Conservation (phyloP, 2,797 vertebrate species). For the Enteromius anoplus region DNA sequence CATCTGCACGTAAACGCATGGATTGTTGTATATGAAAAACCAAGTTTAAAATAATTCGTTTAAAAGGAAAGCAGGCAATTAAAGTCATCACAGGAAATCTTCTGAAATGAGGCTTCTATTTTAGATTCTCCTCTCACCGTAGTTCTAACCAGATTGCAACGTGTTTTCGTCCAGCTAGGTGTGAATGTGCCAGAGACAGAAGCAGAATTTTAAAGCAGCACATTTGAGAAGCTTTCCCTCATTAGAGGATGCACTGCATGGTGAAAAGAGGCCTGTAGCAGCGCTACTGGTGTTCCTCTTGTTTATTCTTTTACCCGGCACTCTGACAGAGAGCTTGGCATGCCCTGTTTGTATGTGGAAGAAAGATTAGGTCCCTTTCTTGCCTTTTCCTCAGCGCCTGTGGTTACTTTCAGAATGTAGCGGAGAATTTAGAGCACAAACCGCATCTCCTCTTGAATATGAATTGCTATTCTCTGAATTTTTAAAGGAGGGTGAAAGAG, state of each 20-base stretch:
- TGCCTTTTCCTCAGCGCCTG: conserved; percentile 24
- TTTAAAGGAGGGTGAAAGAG: conserved; percentile 39
- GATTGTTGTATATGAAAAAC: background rate
- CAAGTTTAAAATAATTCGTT: background rate
- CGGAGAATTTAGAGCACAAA: conserved; percentile 50
- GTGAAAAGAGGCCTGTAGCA: conserved; percentile 27
- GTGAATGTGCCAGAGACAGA: conserved; percentile 1
- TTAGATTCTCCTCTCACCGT: background rate
- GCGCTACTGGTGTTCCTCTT: conserved; percentile 37
- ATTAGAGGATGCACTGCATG: conserved; percentile 39
- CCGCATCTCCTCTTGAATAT: conserved; percentile 45
- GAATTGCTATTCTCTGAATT: conserved; percentile 43
- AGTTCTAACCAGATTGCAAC: background rate
- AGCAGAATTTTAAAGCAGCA: conserved; percentile 42
- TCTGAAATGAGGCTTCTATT: background rate
- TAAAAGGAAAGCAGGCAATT: background rate
- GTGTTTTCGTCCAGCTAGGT: conserved; percentile 22
- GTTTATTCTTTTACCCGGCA: conserved; percentile 17
- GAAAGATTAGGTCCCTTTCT: conserved; percentile 49
- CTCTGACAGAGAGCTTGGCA: conserved; percentile 46
- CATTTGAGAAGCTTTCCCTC: conserved; percentile 39
- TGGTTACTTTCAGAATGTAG: conserved; percentile 40
- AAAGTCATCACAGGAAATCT: background rate
- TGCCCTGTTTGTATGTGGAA: conserved; percentile 38
- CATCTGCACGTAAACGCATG: background rate